Evolutionary conservation across 2,113 vertebrate genomes (phyloP).

Genomic region (Amblyornis subalaris): DNA sequence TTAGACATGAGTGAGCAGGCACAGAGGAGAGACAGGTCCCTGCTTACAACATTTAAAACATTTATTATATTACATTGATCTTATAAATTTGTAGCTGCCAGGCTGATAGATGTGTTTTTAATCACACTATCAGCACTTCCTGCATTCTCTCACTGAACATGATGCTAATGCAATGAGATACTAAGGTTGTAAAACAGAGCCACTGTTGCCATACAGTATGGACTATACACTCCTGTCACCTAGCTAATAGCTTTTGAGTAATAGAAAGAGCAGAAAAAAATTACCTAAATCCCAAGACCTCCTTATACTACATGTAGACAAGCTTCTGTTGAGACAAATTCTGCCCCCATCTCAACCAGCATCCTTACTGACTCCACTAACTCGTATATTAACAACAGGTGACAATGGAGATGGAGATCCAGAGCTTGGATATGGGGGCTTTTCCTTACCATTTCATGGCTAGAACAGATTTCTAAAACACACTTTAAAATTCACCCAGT

Average conservation of each 20-base stretch:
- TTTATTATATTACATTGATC: conserved; percentile 35
- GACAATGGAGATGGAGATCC: neutral
- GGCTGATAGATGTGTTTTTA: conserved; percentile 2
- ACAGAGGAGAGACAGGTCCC: neutral
- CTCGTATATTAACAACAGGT: neutral
- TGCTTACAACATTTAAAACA: neutral
- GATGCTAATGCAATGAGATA: neutral
- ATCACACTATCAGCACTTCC: neutral
- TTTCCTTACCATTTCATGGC: neutral
- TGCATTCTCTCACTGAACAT: neutral
- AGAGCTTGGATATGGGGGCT: neutral
- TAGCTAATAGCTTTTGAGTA: neutral
- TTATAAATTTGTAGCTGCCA: neutral
- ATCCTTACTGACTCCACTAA: neutral
- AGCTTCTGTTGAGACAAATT: neutral
- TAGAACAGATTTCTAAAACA: neutral
- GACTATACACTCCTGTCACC: neutral
- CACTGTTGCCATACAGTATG: neutral
- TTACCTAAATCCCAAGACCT: neutral
- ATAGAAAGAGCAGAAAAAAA: neutral
- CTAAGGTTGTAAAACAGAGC: neutral
- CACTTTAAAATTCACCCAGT: neutral
- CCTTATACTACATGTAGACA: neutral
- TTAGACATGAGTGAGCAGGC: conserved; percentile 15
- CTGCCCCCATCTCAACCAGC: neutral